Conservation (phyloP, 2,113 vertebrate genomes). For the Furnarius figulus region DNA sequence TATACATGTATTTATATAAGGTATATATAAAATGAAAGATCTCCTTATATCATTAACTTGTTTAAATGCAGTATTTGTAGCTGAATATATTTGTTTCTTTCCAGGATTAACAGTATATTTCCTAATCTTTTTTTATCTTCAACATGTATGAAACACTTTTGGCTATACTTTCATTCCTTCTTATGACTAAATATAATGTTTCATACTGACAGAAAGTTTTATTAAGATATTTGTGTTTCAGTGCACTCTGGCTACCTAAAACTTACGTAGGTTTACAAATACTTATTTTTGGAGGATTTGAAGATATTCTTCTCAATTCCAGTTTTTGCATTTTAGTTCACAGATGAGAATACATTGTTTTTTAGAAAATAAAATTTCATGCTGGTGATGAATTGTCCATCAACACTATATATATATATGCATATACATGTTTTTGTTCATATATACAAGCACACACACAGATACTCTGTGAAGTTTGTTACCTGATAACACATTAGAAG, state of each 20-base stretch:
- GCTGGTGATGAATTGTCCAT: not conserved
- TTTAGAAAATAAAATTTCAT: conserved; percentile 13
- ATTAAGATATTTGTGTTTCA: not conserved
- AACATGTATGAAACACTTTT: not conserved
- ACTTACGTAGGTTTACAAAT: not conserved
- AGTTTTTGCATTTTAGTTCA: conserved; percentile 13
- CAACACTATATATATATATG: not conserved
- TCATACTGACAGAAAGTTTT: not conserved
- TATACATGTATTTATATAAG: not conserved
- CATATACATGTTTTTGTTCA: not conserved
- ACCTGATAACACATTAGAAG: not conserved
- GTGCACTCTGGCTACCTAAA: not conserved
- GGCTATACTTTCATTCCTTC: not conserved
- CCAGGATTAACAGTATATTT: not conserved
- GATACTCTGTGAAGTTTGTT: not conserved
- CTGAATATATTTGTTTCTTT: not conserved
- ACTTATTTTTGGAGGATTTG: not conserved
- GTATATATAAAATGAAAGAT: not conserved
- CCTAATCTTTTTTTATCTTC: not conserved
- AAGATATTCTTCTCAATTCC: not conserved
- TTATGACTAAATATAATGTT: not conserved
- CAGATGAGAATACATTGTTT: conserved; percentile 37
- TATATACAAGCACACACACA: not conserved
- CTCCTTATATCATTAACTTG: not conserved
- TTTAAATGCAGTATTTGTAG: not conserved